Conservation (phyloP, 2,888 invertebrate genomes). For the Nezara viridula region DNA sequence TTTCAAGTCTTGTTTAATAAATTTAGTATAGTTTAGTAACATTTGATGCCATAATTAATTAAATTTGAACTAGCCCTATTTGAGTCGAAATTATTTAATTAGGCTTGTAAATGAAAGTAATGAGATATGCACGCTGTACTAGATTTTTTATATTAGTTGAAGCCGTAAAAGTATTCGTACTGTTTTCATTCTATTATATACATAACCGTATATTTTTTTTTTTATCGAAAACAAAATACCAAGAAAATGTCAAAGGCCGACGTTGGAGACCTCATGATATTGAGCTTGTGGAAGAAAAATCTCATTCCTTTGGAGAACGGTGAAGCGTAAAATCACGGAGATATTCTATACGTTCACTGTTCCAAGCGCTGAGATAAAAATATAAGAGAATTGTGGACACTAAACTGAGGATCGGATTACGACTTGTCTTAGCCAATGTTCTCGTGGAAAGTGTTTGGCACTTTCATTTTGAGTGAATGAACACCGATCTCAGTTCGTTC, state of each 20-base stretch:
- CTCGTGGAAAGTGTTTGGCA: neutral
- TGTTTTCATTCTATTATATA: no score
- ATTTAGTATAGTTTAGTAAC: no score
- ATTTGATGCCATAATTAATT: no score
- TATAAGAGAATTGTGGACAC: neutral
- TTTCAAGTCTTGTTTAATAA: no score
- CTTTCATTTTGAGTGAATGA: neutral
- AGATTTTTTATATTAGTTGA: no score
- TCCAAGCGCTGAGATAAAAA: constrained; percentile 14
- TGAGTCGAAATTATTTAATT: no score
- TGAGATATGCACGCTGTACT: no score
- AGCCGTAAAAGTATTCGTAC: no score
- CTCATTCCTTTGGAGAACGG: constrained; percentile 19
- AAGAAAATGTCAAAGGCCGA: neutral
- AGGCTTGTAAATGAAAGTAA: no score
- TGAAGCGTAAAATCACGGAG: neutral
- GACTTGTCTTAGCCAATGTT: neutral
- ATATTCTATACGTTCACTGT: constrained; percentile 33
- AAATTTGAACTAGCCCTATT: no score
- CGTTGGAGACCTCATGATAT: neutral
- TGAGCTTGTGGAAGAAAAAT: constrained; percentile 44
- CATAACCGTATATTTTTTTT: neutral
- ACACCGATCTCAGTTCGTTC: neutral
- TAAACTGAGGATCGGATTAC: neutral
- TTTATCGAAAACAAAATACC: neutral